Percentiles rank a stretch among this genome's conserved stretches.
These are phyloP conservation scores for Strigamia transsilvanica DNA, from an alignment of 2,888 invertebrate species.

Conservation along the genomic window DNA sequence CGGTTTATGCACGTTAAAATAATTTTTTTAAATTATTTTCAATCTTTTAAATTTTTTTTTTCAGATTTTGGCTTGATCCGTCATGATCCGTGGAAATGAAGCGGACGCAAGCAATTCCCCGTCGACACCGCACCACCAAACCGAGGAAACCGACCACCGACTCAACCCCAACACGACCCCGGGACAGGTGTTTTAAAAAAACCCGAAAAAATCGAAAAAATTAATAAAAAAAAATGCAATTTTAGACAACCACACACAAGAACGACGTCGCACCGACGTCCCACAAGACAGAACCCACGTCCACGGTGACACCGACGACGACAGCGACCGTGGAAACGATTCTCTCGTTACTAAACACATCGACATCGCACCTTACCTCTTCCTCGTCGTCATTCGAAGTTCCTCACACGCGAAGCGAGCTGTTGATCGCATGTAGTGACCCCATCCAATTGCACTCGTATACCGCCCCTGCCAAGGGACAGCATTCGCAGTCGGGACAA, in stretches of 20 bases:
- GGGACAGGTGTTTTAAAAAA: background rate
- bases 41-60: background rate
- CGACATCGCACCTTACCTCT: background rate
- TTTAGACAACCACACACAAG: too few relatives aligned
- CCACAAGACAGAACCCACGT: background rate
- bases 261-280: background rate
- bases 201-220: too few relatives aligned
- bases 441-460: slow-evolving; percentile 13
- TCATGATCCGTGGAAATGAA: slow-evolving; percentile 52
- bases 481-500: slow-evolving; percentile 6
- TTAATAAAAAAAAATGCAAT: too few relatives aligned
- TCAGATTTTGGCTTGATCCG: background rate
- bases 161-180: background rate
- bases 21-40: background rate
- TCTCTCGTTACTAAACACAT: background rate
- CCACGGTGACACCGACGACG: background rate
- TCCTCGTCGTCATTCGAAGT: background rate
- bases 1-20: too few relatives aligned
- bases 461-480: slow-evolving; percentile 20
- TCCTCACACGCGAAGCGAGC: background rate
- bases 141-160: background rate
- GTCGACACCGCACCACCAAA: too few relatives aligned
- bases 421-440: slow-evolving; percentile 20
- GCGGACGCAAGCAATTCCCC: slow-evolving; percentile 16
- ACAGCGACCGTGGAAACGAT: background rate